These are phyloP conservation scores for Sanderia malayensis DNA, from an alignment of 30 jellyfish, hydroid and myxozoan genomes.

Conservation along the genomic window DNA sequence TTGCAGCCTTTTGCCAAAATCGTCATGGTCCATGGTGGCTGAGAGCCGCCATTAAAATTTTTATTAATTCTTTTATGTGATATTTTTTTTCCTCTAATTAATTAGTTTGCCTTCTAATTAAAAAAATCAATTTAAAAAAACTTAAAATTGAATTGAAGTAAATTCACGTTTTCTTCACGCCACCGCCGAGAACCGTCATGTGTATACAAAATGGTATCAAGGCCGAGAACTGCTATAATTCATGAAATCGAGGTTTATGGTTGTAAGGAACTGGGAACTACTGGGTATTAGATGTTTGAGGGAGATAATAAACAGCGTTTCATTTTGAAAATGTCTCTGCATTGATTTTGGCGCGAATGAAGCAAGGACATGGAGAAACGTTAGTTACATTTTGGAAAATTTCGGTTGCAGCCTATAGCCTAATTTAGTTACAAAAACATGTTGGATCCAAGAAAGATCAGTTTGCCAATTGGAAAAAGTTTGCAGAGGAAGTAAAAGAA, in stretches of 20 bases:
- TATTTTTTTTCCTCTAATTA: not conserved
- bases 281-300: no score
- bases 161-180: not conserved
- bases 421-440: not conserved
- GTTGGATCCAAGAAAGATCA: slow-evolving; percentile 13
- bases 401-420: not conserved
- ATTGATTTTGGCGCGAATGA: not conserved
- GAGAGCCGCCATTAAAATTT: slow-evolving; percentile 28
- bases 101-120: not conserved
- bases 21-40: slow-evolving; percentile 37
- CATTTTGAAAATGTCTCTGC: no score
- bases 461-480: slow-evolving; percentile 11
- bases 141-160: slow-evolving; percentile 6
- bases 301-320: no score
- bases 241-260: not conserved
- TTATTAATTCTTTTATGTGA: not conserved
- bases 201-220: slow-evolving; percentile 5
- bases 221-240: slow-evolving; percentile 37
- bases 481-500: slow-evolving; percentile 11
- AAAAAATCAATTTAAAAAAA: slow-evolving; percentile 4
- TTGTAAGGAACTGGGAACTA: no score
- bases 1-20: no score
- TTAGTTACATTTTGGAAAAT: no score
- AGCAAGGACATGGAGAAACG: no score
- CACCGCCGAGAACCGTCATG: slow-evolving; percentile 31